Conservation (phyloP, 2,797 vertebrate genomes). For the Phrynocephalus forsythii region DNA sequence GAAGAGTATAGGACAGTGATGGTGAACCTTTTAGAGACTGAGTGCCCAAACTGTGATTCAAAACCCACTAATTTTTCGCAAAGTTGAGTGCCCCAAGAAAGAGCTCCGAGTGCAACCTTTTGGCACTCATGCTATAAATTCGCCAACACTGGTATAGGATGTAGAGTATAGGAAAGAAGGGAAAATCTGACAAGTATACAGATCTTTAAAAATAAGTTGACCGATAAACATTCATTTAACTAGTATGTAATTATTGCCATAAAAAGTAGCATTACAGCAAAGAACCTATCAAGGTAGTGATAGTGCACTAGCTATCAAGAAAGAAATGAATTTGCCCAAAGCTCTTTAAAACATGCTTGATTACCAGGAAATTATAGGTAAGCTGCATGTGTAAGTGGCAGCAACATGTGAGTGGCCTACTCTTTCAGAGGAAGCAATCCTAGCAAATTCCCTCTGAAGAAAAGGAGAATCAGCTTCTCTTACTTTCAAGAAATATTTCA, state of each 20-base stretch:
- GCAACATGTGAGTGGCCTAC: not conserved
- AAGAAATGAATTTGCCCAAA: not conserved
- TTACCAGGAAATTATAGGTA: not conserved
- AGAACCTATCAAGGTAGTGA: slow-evolving; percentile 9
- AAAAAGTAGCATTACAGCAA: slow-evolving; percentile 6
- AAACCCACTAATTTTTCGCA: too few relatives aligned
- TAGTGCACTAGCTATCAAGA: slow-evolving; percentile 59
- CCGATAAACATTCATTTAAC: not conserved
- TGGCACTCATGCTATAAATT: too few relatives aligned
- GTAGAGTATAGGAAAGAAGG: not conserved
- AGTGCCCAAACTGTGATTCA: too few relatives aligned
- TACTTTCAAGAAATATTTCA: not conserved
- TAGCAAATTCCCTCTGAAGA: not conserved
- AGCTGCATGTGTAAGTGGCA: not conserved
- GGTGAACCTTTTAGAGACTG: too few relatives aligned
- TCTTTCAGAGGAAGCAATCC: not conserved
- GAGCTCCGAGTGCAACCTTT: too few relatives aligned
- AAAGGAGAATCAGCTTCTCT: not conserved
- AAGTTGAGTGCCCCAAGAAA: too few relatives aligned
- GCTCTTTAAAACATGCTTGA: not conserved
- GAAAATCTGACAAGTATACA: not conserved
- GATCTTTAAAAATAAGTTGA: not conserved
- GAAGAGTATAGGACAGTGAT: not conserved
- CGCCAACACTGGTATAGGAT: not conserved
- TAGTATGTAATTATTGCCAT: not conserved